phyloP scores from a whole-genome alignment of 2,888 invertebrate species.

The Spicauda simplicius region DNA sequence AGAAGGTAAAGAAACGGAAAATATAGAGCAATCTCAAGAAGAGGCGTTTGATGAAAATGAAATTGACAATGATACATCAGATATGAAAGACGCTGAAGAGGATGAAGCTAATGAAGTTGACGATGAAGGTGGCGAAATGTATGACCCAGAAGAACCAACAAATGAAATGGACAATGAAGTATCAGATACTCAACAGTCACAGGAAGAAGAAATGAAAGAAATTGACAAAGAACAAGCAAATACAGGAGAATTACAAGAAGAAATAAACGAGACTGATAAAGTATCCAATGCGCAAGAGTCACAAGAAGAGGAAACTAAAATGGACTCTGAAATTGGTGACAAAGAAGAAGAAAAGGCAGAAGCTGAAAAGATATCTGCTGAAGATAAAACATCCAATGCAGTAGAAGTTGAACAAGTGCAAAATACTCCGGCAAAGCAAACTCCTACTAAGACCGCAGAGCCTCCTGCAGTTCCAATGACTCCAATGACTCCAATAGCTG shows the following conservation, averaged over 20 bases:
- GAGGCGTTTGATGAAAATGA: background rate
- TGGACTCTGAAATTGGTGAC: background rate
- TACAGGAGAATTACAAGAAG: background rate
- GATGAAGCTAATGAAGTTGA: background rate
- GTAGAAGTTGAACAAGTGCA: background rate
- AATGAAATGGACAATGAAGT: background rate
- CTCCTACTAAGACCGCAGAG: background rate
- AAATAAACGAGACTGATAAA: background rate
- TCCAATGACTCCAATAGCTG: slow-evolving; percentile 1
- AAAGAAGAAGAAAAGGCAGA: background rate
- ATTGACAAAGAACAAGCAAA: background rate
- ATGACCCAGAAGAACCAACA: background rate
- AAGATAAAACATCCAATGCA: background rate
- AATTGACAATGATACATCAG: background rate
- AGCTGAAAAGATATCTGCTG: background rate
- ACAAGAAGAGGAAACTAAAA: background rate
- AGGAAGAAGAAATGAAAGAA: background rate
- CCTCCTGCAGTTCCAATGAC: background rate
- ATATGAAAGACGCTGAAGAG: background rate
- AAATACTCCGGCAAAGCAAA: slow-evolving; percentile 1
- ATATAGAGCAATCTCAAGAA: background rate
- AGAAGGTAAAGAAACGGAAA: background rate
- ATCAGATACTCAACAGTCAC: background rate
- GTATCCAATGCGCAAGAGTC: background rate
- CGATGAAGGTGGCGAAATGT: background rate